Evolutionary conservation across 2,113 vertebrate species (phyloP), one percentile per base, ranked within the genome.

Genomic region (Ahaetulla prasina): DNA sequence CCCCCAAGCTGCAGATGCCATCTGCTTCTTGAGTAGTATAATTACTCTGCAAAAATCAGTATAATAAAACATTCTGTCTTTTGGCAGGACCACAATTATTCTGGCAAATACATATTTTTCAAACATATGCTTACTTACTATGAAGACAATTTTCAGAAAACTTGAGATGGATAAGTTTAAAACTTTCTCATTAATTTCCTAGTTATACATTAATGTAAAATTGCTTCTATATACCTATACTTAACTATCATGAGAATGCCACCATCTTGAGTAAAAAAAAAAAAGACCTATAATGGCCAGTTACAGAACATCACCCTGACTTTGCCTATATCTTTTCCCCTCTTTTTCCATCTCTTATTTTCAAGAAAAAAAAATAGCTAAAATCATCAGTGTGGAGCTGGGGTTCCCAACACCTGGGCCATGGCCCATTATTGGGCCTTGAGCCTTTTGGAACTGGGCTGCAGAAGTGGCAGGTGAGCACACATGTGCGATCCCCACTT

Each of bases 401-500:
- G 9, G 55, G 3, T 60, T 60, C 55, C 55, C 55, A 57, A 57
- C 23, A 23, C 23, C 55, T 3, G 8, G 25, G 55, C 55, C 3
- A 1, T 63, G 60, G 27, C 27, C 60, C 10, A 63, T 27, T 63
- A 30, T n/a, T 12, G 60, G 60, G 30, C 11, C 60, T n/a, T 68
- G 30, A 68, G 60, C 30, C 60, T n/a, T 68, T 68, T 14, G 11
- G 11, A 68, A 68, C 30, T n/a, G 11, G 30, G 4, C 60, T n/a
- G 30, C 60, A 16, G 60, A 68, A 30, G 30, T 68, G 57, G 57
- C 57, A 60, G 57, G 25, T 4, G 3, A 27, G 10, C 25, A 60
- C 1, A 3, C 3, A 2, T 68, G 11, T 2, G 4, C 4, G 0
- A 68, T 68, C 12, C 11, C 12, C 60, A 68, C 1, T 14, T 0